These are phyloP conservation scores for Acrocephalus arundinaceus DNA, from an alignment of 2,113 vertebrate species.

Conservation along the genomic window DNA sequence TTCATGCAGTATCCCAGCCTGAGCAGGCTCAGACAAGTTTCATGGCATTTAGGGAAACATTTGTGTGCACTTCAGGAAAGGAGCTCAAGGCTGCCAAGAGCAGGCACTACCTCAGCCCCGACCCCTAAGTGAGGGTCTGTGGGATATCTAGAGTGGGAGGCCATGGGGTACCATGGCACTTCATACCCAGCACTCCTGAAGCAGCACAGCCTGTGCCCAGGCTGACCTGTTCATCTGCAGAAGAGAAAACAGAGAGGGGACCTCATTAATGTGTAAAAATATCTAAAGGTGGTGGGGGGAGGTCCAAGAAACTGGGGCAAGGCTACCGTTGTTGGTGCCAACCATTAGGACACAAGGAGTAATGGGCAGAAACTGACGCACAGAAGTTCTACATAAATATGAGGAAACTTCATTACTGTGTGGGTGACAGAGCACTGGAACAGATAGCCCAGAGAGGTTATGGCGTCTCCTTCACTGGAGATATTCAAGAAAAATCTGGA, in stretches of 20 bases:
- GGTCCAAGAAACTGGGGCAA: not conserved
- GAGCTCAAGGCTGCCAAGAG: not conserved
- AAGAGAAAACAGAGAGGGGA: not conserved
- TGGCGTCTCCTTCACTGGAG: not conserved
- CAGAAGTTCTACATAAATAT: not conserved
- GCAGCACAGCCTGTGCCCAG: too few relatives aligned
- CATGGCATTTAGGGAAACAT: not conserved
- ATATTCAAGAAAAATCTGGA: not conserved
- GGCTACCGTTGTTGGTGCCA: not conserved
- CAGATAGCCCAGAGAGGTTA: not conserved
- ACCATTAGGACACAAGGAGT: not conserved
- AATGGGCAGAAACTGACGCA: not conserved
- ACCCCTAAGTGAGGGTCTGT: fast-evolving
- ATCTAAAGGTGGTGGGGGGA: fast-evolving
- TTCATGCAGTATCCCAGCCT: not conserved
- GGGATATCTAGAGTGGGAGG: not conserved
- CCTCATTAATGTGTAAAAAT: not conserved
- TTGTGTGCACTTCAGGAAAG: not conserved
- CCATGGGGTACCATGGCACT: fast-evolving
- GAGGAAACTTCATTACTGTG: not conserved
- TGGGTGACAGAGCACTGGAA: not conserved
- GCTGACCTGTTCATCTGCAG: fast-evolving
- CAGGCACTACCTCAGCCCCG: not conserved
- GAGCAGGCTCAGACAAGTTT: not conserved
- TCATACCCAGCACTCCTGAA: not conserved